A percentile compares a stretch with the other conserved stretches of the same genome.
phyloP scores from a whole-genome alignment of 2,113 vertebrate species.

The Seriola dumerili region DNA sequence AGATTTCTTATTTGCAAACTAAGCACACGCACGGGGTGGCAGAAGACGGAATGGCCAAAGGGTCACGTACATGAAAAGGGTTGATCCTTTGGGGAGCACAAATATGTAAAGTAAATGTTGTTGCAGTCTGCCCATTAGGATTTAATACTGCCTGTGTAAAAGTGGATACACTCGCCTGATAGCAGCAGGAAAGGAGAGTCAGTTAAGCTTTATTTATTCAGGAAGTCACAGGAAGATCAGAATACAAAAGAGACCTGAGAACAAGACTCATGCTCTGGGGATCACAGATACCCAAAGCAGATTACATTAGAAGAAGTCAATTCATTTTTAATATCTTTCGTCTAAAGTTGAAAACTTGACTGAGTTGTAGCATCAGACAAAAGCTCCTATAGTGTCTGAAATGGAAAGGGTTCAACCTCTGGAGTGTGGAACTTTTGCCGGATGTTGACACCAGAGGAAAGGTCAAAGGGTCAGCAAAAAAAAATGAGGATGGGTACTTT shows the following conservation, averaged over 20 bases:
- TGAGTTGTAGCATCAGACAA: neutral
- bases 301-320: constrained; percentile 5
- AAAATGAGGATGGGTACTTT: neutral
- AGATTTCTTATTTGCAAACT: neutral
- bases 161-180: neutral
- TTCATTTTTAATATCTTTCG: neutral
- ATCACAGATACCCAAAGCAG: neutral
- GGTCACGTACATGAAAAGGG: neutral
- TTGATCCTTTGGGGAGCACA: neutral
- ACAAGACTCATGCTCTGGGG: neutral
- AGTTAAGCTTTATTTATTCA: neutral
- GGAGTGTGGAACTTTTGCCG: neutral
- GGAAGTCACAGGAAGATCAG: constrained; percentile 11
- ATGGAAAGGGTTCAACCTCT: neutral
- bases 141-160: neutral
- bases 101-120: neutral
- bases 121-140: neutral
- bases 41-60: neutral
- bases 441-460: neutral
- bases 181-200: neutral
- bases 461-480: neutral
- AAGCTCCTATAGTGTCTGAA: neutral
- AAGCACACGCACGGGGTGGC: neutral
- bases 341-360: neutral
- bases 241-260: neutral